A percentile compares a stretch with the other conserved stretches of the same genome.
These are phyloP conservation scores for Helicoverpa zea DNA, from an alignment of 1,140 invertebrate species.

Conservation along the genomic window DNA sequence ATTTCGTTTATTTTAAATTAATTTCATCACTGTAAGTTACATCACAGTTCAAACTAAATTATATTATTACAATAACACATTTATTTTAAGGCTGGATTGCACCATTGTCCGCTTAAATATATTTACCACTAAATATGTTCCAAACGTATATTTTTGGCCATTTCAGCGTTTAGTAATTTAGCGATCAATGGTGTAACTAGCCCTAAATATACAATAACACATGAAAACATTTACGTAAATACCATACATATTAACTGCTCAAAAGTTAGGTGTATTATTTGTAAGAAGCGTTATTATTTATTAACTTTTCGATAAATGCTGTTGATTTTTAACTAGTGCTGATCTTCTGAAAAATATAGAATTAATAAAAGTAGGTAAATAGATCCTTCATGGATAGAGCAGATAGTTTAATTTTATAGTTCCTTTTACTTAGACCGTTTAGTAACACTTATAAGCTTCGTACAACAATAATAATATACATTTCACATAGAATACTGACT, in stretches of 20 bases:
- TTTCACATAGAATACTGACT: conserved; percentile 50
- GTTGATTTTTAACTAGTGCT: conserved; percentile 7
- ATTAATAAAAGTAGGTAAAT: background rate
- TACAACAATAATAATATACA: conserved; percentile 12
- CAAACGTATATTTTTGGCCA: too few relatives aligned
- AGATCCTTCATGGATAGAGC: too few relatives aligned
- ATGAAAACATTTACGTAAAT: background rate
- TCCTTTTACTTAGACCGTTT: background rate
- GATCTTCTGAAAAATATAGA: background rate
- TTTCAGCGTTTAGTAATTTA: too few relatives aligned
- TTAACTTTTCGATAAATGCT: conserved; percentile 21
- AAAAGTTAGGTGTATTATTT: background rate
- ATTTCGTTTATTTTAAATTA: conserved; percentile 40
- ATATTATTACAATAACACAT: conserved; percentile 7
- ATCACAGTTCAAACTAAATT: conserved; percentile 40
- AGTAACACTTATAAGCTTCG: background rate
- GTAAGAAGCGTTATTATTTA: background rate
- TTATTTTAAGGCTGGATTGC: background rate
- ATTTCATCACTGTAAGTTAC: conserved; percentile 50
- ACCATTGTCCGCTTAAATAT: too few relatives aligned
- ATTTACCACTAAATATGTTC: too few relatives aligned
- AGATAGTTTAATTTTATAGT: background rate
- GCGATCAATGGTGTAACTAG: too few relatives aligned
- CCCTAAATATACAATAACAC: too few relatives aligned
- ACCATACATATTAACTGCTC: conserved; percentile 1